Base-by-base conservation (phyloP, 2,888 invertebrate species). In the Chloroclystis v-ata region DNA sequence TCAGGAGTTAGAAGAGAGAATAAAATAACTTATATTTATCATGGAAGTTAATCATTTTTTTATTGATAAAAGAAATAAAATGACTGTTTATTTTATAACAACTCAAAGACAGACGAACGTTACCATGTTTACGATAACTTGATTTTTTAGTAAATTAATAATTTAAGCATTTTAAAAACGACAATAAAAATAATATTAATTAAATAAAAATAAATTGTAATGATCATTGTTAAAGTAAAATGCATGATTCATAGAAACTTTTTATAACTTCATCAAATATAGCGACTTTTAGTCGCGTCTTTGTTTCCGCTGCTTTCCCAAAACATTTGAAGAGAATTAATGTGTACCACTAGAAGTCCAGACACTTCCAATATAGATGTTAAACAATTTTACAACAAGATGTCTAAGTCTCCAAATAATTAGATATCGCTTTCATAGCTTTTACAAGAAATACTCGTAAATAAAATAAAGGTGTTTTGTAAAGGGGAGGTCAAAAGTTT, bases 331-430 rank as follows among this genome's bases (percentile, higher is more conserved):
- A 41, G 47, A 47, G 33, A 58, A 58, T 49, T 45, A 56, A 58
- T 58, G 54, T 33, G 29, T 65, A 56, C 59, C 57, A 59, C 47
- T 52, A 35, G 49, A 60, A 52, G 37, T 57, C 54, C 33, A 51
- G 44, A 59, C 38, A 37, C 56, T 54, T 61, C 46, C 57, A 37
- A 60, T 60, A 66, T 63, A 68, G 62, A 46, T 62, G 68, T 68
- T 65, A 43, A 16, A 43, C 50, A 57, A 61, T 61, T 20, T 68
- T 65, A 49, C 45, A 24, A 33, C 38, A 26, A 0, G 39, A 14
- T 25, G 37, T 45, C 14, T 11, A 41, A 30, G 37, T 25, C 38
- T 25, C 10, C 35, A 50, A 50, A 50, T 50, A 46, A 50, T 50
- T 50, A 50, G 43, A 39, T 46, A 50, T 50, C 50, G 28, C 25